These are phyloP conservation scores for Margaritifera margaritifera DNA, from an alignment of 2,888 invertebrate species.

Conservation along the genomic window DNA sequence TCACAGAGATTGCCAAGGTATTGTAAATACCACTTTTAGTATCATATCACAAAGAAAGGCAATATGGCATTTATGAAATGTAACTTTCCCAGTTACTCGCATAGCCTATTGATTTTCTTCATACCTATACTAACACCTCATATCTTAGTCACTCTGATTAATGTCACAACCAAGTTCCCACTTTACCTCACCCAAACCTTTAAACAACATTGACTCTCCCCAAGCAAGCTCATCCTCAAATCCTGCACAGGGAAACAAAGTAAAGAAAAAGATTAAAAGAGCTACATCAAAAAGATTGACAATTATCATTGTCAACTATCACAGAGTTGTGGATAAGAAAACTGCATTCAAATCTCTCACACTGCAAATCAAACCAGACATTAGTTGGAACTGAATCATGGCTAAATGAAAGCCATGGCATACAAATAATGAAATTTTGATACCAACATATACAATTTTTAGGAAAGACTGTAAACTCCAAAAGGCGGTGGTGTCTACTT, in stretches of 20 bases:
- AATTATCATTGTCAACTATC: not conserved
- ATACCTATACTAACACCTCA: not conserved
- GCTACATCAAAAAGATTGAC: not conserved
- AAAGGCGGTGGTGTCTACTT: slow-evolving; percentile 3
- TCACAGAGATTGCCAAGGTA: slow-evolving; percentile 3
- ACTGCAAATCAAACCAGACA: not conserved
- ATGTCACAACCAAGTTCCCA: too few relatives aligned
- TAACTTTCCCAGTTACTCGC: slow-evolving; percentile 1
- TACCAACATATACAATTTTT: slow-evolving; percentile 2
- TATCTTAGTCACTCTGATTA: too few relatives aligned
- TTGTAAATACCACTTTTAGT: not conserved
- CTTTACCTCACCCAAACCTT: not conserved
- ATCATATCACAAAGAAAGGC: slow-evolving; percentile 2
- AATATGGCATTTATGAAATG: not conserved
- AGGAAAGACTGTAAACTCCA: slow-evolving; percentile 1
- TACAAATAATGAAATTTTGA: slow-evolving; percentile 2
- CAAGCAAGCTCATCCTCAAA: not conserved
- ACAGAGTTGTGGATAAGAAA: not conserved
- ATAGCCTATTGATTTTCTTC: not conserved
- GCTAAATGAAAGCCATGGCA: slow-evolving; percentile 2
- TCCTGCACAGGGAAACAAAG: not conserved
- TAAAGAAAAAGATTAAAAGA: not conserved
- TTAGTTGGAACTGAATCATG: not conserved
- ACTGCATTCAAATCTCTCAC: slow-evolving; percentile 1
- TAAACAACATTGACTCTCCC: not conserved